Percentiles rank a stretch among this genome's conserved stretches.
Conservation (phyloP, 2,888 invertebrate species). For the Thera britannica region DNA sequence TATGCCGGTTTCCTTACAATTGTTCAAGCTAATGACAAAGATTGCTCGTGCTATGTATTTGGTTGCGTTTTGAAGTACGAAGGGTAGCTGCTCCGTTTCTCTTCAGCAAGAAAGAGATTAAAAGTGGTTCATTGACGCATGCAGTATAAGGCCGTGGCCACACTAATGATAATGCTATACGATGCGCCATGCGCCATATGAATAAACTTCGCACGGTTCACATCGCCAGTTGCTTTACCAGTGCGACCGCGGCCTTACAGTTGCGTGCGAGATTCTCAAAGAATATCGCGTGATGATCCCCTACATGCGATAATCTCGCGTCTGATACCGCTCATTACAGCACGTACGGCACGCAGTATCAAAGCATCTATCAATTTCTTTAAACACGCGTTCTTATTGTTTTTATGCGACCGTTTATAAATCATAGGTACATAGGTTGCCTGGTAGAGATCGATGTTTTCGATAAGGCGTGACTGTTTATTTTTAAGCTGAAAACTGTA, state of each 20-base stretch:
- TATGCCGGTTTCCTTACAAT: no score
- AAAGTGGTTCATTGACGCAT: constrained; percentile 35
- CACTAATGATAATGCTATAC: background rate
- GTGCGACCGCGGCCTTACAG: constrained; percentile 9
- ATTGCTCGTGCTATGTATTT: background rate
- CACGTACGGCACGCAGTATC: constrained; percentile 38
- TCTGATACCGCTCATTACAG: constrained; percentile 47
- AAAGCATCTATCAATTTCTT: constrained; percentile 56
- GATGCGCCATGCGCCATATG: background rate
- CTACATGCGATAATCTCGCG: constrained; percentile 46
- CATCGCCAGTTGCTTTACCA: background rate
- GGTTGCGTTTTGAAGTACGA: background rate
- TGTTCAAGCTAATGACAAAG: no score
- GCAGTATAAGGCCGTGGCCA: background rate
- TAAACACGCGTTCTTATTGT: constrained; percentile 41
- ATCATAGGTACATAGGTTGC: background rate
- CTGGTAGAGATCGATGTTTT: no score
- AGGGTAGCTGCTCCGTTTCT: constrained; percentile 26
- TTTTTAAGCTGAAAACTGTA: no score
- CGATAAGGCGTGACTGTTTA: no score
- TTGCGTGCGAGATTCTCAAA: constrained; percentile 49
- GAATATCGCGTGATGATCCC: constrained; percentile 49
- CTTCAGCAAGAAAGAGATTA: constrained; percentile 44
- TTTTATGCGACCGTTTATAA: background rate
- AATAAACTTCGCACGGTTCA: background rate